Percentiles rank a stretch among this genome's conserved stretches.
phyloP scores from a whole-genome alignment of 2,113 vertebrate genomes.

The Naja naja region DNA sequence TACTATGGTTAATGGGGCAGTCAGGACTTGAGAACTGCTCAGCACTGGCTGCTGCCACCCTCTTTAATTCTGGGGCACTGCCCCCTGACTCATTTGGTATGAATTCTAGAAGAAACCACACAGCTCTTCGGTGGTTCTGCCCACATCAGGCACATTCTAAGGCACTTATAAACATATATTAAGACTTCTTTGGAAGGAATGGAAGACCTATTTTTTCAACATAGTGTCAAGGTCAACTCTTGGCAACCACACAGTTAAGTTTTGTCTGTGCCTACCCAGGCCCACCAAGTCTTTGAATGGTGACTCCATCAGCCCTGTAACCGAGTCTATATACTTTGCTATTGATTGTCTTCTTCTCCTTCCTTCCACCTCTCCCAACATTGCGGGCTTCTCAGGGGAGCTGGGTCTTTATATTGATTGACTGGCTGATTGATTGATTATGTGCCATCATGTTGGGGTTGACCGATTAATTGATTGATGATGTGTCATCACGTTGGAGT shows the following conservation, averaged over 20 bases:
- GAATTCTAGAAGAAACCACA: too few species aligned
- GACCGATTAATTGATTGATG: neutral
- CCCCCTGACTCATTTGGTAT: too few species aligned
- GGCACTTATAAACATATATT: too few species aligned
- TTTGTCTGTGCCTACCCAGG: neutral
- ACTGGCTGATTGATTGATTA: neutral
- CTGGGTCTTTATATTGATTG: neutral
- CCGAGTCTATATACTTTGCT: neutral
- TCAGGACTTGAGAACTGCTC: too few species aligned
- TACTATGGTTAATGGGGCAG: too few species aligned
- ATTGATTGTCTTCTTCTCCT: neutral
- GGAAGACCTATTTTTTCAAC: neutral
- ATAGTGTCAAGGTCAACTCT: neutral
- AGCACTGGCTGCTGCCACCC: too few species aligned
- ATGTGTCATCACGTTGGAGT: neutral
- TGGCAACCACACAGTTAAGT: neutral
- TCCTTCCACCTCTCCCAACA: neutral
- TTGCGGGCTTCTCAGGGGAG: neutral
- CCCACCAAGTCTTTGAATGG: neutral
- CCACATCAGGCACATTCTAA: too few species aligned
- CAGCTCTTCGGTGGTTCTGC: too few species aligned
- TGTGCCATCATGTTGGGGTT: neutral
- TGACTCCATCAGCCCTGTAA: too few species aligned
- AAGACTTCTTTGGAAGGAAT: too few species aligned
- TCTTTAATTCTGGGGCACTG: too few species aligned